Base-by-base conservation (phyloP, 2,113 vertebrate genomes). In the Phyllostomus discolor region DNA sequence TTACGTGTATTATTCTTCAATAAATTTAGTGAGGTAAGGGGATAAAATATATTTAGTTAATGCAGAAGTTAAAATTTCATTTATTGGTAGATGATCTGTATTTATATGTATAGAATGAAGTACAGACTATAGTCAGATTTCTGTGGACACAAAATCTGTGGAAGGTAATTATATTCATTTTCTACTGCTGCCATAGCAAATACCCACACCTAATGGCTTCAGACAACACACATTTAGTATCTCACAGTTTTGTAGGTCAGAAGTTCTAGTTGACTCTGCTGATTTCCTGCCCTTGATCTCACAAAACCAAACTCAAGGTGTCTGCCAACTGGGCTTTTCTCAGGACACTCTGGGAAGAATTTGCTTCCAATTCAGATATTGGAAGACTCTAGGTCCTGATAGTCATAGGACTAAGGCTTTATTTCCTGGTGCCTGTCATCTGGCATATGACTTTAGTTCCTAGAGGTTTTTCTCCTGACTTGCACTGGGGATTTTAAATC, bases 231-330 rank as follows among this genome's bases (percentile, higher is more conserved):
- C 10, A 35, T 35, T 64, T 11, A 78, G 24, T 28, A 33, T 46
- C n/a, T 57, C 19, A 78, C 10, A 54, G 6, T 52, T 80, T 35
- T 62, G 1, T 17, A 46, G 14, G 43, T 84, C 43, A 91, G 33
- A 90, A 83, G 15, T 76, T 75, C 7, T 82, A n/a, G 2, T 10
- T 89, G n/a, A 1, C 59, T 95, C 19, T 59, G 1, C 2, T 67
- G 33, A 89, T 81, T 91, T 88, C 16, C 88, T 82, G 41, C 12
- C 91, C 14, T 91, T 48, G 26, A 50, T 85, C 82, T 91, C 11
- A 78, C 7, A 76, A 69, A 43, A 33, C 2, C 59, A 66, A 91
- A 88, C 59, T 62, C 20, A 75, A 83, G 10, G 20, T 89, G 4
- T 59, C 57, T 38, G 43, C 33, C 67, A 96, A 62, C 3, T 78